These are phyloP conservation scores for Mormyrus proboscirostris DNA, from an alignment of 2,797 vertebrate genomes.

Conservation along the genomic window DNA sequence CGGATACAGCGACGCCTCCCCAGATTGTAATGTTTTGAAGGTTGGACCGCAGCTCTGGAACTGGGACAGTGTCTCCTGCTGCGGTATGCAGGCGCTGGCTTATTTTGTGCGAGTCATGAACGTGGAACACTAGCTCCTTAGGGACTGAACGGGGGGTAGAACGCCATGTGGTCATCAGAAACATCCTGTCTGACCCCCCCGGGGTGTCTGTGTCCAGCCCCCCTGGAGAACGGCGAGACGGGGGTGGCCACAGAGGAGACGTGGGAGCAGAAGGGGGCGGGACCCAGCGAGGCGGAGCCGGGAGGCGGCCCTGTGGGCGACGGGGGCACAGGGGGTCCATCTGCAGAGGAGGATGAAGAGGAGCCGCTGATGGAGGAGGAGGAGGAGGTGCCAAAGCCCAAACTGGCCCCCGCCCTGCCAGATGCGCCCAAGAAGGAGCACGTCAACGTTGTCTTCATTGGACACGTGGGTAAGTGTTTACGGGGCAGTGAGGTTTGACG, in stretches of 20 bases:
- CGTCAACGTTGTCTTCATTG: constrained; percentile 97
- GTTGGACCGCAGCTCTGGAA: neutral
- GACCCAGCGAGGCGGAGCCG: constrained; percentile 75
- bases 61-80: neutral
- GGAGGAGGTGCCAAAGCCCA: constrained; percentile 79
- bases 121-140: neutral
- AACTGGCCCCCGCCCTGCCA: constrained; percentile 70
- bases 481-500: neutral
- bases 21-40: neutral
- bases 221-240: constrained; percentile 84
- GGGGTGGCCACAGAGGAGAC: constrained; percentile 84
- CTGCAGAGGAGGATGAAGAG: constrained; percentile 55
- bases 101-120: neutral
- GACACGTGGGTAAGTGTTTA: constrained; percentile 89
- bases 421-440: constrained; percentile 94
- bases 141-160: neutral
- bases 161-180: neutral
- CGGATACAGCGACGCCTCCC: neutral
- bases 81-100: neutral
- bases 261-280: constrained; percentile 92
- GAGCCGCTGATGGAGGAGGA: constrained; percentile 87
- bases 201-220: constrained; percentile 40
- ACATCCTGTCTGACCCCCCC: neutral
- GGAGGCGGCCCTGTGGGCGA: constrained; percentile 64
- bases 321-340: constrained; percentile 53